Evolutionary conservation across 1,140 invertebrate genomes (phyloP).

Genomic region (Amyelois transitella): DNA sequence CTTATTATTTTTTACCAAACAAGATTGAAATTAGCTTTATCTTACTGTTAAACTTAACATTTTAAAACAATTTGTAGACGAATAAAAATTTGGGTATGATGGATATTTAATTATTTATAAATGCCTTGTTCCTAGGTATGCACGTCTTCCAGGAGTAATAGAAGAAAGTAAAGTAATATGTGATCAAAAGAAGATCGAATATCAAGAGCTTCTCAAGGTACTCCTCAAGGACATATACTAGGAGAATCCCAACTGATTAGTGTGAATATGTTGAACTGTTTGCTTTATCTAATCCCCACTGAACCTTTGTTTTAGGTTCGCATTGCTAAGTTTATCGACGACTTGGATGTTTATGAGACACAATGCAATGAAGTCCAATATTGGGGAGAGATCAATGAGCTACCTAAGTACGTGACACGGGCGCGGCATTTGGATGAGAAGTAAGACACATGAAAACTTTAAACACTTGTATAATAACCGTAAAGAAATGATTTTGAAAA

Average conservation of each 20-base stretch:
- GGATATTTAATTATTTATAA: too few species aligned
- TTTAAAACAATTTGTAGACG: background rate
- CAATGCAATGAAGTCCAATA: conserved; percentile 91
- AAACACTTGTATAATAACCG: too few species aligned
- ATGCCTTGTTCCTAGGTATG: conserved; percentile 67
- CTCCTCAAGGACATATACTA: conserved; percentile 18
- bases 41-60: background rate
- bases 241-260: background rate
- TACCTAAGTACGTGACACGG: conserved; percentile 89
- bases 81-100: too few species aligned
- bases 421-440: conserved; percentile 83
- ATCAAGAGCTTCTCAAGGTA: conserved; percentile 79
- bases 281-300: background rate
- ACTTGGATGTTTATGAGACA: conserved; percentile 86
- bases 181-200: conserved; percentile 88
- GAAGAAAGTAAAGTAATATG: conserved; percentile 88
- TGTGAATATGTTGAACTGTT: background rate
- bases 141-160: conserved; percentile 85
- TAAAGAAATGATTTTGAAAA: too few species aligned
- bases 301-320: conserved; percentile 55
- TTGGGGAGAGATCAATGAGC: conserved; percentile 91
- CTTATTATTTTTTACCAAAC: background rate
- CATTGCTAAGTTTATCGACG: conserved; percentile 84
- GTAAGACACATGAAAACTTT: conserved; percentile 61
- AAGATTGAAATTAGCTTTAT: background rate